A percentile compares a stretch with the other conserved stretches of the same genome.
Evolutionary conservation across 2,113 vertebrate species (phyloP).

Genomic region (Chaenogobius annularis): DNA sequence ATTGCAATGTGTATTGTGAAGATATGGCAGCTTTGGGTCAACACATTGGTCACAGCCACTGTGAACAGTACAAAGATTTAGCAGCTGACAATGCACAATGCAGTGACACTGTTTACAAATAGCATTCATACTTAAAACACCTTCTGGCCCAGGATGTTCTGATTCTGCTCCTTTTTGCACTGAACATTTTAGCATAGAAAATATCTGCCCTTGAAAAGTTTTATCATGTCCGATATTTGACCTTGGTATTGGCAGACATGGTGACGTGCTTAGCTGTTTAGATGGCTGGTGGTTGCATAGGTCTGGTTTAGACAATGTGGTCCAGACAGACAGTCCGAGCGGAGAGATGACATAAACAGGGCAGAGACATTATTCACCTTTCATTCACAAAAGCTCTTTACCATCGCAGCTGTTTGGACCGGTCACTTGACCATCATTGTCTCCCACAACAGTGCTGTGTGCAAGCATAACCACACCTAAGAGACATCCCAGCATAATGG

Average conservation of each 20-base stretch:
- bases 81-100: constrained; percentile 68
- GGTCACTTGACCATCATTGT: constrained; percentile 67
- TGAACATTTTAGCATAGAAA: not conserved
- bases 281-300: constrained; percentile 36
- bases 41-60: constrained; percentile 62
- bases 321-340: constrained; percentile 47
- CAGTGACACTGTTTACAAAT: constrained; percentile 64
- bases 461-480: constrained; percentile 19
- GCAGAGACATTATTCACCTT: constrained; percentile 50
- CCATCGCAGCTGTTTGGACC: constrained; percentile 63
- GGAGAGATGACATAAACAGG: constrained; percentile 59
- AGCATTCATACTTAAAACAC: constrained; percentile 55
- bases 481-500: not conserved
- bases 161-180: constrained; percentile 7
- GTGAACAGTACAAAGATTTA: constrained; percentile 68
- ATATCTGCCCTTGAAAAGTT: not conserved
- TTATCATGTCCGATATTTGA: constrained; percentile 30
- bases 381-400: constrained; percentile 72
- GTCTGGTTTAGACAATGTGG: constrained; percentile 51
- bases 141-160: constrained; percentile 17
- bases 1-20: constrained; percentile 47
- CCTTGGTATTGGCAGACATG: constrained; percentile 18
- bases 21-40: constrained; percentile 58
- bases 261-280: constrained; percentile 56
- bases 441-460: constrained; percentile 27